Percentiles rank a stretch among this genome's conserved stretches.
These are phyloP conservation scores for Ecliptopera silaceata DNA, from an alignment of 2,888 invertebrate genomes.

Conservation along the genomic window DNA sequence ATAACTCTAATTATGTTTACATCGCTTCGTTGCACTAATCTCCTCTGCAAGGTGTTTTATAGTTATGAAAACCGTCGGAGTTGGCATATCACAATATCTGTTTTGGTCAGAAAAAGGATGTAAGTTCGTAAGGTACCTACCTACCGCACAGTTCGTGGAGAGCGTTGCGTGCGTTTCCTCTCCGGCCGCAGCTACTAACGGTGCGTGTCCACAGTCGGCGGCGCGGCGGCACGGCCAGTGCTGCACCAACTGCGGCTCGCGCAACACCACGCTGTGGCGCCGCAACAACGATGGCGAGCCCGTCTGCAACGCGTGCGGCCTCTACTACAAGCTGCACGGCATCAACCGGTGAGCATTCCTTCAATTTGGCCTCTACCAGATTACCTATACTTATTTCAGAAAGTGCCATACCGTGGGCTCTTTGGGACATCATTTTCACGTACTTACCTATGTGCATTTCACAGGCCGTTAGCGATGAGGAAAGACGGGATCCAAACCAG, in stretches of 20 bases:
- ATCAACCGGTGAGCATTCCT: conserved; percentile 84
- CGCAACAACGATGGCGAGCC: conserved; percentile 98
- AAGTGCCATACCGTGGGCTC: no score
- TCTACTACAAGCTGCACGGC: conserved; percentile 97
- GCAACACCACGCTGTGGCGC: conserved; percentile 98
- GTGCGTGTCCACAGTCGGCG: conserved; percentile 85
- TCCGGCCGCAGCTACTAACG: background rate
- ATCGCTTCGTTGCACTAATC: background rate
- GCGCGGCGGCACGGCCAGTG: conserved; percentile 94
- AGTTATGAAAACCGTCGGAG: background rate
- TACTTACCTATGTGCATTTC: no score
- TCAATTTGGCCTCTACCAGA: no score
- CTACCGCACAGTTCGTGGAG: no score
- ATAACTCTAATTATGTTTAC: background rate
- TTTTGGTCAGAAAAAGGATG: no score
- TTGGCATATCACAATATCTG: background rate
- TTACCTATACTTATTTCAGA: background rate
- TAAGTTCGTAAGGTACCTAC: no score
- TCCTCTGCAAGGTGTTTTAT: background rate
- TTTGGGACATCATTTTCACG: background rate
- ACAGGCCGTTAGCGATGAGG: conserved; percentile 95
- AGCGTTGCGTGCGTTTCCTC: no score
- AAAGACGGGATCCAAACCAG: conserved; percentile 98
- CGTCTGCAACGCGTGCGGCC: conserved; percentile 98
- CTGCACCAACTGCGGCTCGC: conserved; percentile 99